Conservation (phyloP, 2,113 vertebrate species). For the Mixornis gularis region DNA sequence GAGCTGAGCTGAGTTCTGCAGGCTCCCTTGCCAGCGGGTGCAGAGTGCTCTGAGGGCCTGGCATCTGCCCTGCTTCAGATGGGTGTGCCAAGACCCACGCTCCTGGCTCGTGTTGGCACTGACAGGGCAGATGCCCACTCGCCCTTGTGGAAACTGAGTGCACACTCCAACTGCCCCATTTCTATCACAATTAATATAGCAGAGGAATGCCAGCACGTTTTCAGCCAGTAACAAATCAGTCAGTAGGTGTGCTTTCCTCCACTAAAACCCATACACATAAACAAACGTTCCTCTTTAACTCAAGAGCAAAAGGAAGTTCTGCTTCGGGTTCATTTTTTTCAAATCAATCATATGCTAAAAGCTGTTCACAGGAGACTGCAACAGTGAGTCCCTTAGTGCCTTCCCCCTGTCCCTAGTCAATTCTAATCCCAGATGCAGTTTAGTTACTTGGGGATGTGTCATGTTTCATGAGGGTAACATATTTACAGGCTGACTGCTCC, state of each 20-base stretch:
- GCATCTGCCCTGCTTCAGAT: neutral
- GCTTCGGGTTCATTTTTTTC: neutral
- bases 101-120: accelerated
- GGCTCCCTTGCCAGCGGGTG: neutral
- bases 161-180: neutral
- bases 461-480: neutral
- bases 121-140: too few relatives aligned
- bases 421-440: neutral
- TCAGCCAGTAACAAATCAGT: neutral
- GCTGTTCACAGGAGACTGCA: neutral
- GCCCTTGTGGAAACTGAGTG: neutral
- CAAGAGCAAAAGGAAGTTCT: neutral
- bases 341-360: neutral
- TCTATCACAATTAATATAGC: neutral
- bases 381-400: neutral
- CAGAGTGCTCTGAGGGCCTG: accelerated
- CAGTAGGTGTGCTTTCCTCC: neutral
- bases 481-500: neutral
- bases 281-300: neutral
- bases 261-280: neutral
- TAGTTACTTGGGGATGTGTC: neutral
- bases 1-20: neutral
- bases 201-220: neutral
- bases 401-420: neutral
- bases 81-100: accelerated